phyloP scores from a whole-genome alignment of 2,888 invertebrate species.

The Clitarchus hookeri region DNA sequence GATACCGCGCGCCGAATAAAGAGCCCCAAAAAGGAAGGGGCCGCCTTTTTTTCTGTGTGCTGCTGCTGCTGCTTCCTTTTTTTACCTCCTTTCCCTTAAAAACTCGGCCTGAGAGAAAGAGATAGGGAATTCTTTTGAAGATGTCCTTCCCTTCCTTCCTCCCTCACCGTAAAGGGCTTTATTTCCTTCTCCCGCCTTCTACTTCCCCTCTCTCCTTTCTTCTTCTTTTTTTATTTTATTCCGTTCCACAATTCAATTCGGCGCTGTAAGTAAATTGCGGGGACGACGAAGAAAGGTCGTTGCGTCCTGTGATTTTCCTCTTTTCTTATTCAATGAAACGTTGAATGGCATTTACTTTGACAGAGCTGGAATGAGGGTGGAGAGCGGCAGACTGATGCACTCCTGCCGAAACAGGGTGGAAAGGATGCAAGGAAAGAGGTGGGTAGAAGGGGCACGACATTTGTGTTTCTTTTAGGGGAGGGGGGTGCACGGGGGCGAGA shows the following conservation, averaged over 20 bases:
- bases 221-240: constrained; percentile 32
- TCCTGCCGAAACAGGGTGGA: neutral
- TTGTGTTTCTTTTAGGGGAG: neutral
- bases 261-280: constrained; percentile 41
- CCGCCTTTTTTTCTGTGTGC: neutral
- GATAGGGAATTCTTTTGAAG: constrained; percentile 38
- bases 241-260: constrained; percentile 40
- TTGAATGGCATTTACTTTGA: constrained; percentile 42
- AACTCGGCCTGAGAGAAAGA: constrained; percentile 33
- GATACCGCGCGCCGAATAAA: constrained; percentile 34
- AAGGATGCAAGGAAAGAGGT: neutral
- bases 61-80: neutral
- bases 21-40: constrained; percentile 28
- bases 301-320: constrained; percentile 33
- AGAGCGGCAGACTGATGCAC: neutral
- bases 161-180: neutral
- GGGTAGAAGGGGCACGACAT: neutral
- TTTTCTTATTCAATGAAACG: constrained; percentile 43
- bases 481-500: neutral
- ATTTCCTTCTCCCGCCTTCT: neutral
- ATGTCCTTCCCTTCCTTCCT: constrained; percentile 33
- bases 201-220: neutral
- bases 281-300: constrained; percentile 21
- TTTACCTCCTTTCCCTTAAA: constrained; percentile 23
- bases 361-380: constrained; percentile 22